These are phyloP conservation scores for Chrysaora quinquecirrha DNA, from an alignment of 30 jellyfish, hydroid and myxozoan genomes.

Conservation along the genomic window DNA sequence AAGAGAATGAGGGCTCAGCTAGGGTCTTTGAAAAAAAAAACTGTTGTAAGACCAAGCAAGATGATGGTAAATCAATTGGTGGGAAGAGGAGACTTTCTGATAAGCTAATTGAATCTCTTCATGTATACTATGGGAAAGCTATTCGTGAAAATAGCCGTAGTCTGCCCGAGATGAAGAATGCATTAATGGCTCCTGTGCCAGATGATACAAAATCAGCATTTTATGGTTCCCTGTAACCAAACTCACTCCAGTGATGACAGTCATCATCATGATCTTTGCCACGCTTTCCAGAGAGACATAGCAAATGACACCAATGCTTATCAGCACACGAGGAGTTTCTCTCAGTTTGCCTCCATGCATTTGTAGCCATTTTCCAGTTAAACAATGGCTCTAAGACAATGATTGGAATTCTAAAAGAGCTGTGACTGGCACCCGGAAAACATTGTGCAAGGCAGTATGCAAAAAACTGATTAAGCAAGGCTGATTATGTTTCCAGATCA, in stretches of 20 bases:
- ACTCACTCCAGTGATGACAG: conserved; percentile 26
- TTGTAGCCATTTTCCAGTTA: neutral
- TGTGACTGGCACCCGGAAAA: conserved; percentile 5
- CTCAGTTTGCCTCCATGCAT: conserved; percentile 39
- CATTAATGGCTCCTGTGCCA: conserved; percentile 60
- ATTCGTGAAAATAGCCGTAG: conserved; percentile 60
- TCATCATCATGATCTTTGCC: conserved; percentile 55
- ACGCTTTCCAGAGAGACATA: conserved; percentile 52
- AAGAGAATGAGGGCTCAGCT: conserved; percentile 67
- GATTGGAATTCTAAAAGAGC: neutral
- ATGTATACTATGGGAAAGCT: conserved; percentile 44
- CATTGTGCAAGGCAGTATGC: conserved; percentile 13
- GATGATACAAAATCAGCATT: too few relatives aligned
- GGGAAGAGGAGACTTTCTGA: conserved; percentile 66
- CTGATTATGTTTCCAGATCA: neutral
- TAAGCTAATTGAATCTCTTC: conserved; percentile 50
- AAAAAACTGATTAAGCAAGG: conserved; percentile 4
- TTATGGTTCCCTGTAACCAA: conserved; percentile 33
- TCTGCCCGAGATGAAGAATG: conserved; percentile 53
- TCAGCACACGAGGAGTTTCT: conserved; percentile 38
- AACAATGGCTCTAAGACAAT: conserved; percentile 15
- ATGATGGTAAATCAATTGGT: conserved; percentile 48
- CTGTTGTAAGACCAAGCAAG: conserved; percentile 12
- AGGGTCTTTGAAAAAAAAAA: conserved; percentile 13
- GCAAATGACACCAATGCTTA: conserved; percentile 41